phyloP scores from a whole-genome alignment of 1,140 invertebrate genomes.

The Platyura marginata region DNA sequence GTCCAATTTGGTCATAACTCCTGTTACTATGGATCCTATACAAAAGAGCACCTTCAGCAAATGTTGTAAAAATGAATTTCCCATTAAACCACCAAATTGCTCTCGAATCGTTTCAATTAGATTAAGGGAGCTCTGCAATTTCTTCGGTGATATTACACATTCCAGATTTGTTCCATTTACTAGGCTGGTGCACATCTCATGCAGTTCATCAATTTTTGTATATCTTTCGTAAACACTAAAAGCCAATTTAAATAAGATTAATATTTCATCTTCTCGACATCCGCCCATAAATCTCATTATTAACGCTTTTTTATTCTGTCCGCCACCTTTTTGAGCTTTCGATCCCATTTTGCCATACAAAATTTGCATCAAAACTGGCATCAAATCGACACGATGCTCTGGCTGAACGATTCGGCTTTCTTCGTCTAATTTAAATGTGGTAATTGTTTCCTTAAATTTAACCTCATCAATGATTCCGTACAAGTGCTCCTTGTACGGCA shows the following conservation, averaged over 20 bases:
- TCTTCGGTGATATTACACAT: conserved; percentile 36
- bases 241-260: conserved; percentile 63
- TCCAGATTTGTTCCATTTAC: conserved; percentile 14
- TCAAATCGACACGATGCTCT: conserved; percentile 53
- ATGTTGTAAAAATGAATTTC: conserved; percentile 39
- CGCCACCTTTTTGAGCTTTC: conserved; percentile 50
- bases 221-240: conserved; percentile 53
- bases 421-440: conserved; percentile 54
- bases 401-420: conserved; percentile 42
- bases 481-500: conserved; percentile 59
- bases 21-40: conserved; percentile 38
- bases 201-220: conserved; percentile 28
- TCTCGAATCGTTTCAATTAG: conserved; percentile 63
- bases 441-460: conserved; percentile 68
- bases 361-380: conserved; percentile 69
- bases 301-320: conserved; percentile 46
- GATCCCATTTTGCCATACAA: conserved; percentile 81
- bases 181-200: neutral
- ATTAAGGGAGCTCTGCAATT: conserved; percentile 54
- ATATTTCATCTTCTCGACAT: conserved; percentile 55
- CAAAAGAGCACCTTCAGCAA: conserved; percentile 55
- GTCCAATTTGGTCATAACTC: conserved; percentile 32
- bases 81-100: conserved; percentile 63
- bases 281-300: conserved; percentile 73
- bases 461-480: conserved; percentile 67